Conservation (phyloP, 2,888 invertebrate species). For the Drosophila prolongata region DNA sequence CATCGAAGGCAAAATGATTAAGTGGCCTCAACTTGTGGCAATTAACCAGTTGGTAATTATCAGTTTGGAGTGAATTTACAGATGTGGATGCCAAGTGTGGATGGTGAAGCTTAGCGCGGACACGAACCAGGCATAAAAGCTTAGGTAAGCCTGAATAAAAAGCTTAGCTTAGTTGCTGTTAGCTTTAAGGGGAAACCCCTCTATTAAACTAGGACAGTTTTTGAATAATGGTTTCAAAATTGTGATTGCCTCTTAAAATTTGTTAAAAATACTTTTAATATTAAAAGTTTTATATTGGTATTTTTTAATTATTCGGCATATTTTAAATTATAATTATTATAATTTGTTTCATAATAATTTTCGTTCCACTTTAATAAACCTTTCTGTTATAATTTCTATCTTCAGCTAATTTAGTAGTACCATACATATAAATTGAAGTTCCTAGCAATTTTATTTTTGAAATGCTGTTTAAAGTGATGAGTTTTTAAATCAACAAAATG, state of each 20-base stretch:
- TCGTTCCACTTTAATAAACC: too few relatives aligned
- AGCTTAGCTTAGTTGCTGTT: background rate
- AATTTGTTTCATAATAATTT: too few relatives aligned
- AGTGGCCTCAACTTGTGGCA: slow-evolving; percentile 30
- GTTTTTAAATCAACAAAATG: too few relatives aligned
- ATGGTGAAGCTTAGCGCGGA: slow-evolving; percentile 8
- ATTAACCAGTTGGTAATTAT: slow-evolving; percentile 37
- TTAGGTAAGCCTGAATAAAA: background rate
- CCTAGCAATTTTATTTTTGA: too few relatives aligned
- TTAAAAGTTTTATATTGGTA: background rate
- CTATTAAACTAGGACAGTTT: background rate
- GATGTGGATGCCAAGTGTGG: slow-evolving; percentile 19
- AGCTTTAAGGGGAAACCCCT: background rate
- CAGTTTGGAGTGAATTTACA: slow-evolving; percentile 3
- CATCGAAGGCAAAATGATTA: slow-evolving; percentile 24
- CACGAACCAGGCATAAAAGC: slow-evolving; percentile 21
- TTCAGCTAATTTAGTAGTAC: too few relatives aligned
- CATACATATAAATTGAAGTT: too few relatives aligned
- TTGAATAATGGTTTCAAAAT: too few relatives aligned
- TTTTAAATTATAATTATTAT: background rate
- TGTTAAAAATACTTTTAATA: too few relatives aligned
- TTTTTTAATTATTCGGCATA: background rate
- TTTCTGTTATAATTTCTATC: too few relatives aligned
- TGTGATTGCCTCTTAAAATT: too few relatives aligned
- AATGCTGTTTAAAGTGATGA: too few relatives aligned